phyloP scores from a whole-genome alignment of 2,113 vertebrate genomes.

The Bubo scandiacus region DNA sequence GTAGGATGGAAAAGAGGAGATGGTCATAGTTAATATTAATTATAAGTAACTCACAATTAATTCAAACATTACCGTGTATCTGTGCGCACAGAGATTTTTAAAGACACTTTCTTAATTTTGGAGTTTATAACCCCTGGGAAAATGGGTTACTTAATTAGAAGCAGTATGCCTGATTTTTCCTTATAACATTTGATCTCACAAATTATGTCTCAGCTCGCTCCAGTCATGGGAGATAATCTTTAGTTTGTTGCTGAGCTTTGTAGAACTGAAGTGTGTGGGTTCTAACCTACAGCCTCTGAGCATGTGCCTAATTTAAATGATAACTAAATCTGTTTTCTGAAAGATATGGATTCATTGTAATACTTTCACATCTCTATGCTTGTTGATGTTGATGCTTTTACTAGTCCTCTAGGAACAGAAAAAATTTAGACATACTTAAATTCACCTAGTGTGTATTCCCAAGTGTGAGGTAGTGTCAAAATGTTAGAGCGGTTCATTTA shows the following conservation, averaged over 20 bases:
- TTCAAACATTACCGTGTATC: not conserved
- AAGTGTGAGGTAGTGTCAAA: not conserved
- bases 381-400: not conserved
- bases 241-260: not conserved
- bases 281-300: not conserved
- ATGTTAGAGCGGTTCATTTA: not conserved
- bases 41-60: not conserved
- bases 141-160: not conserved
- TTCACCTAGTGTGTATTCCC: not conserved
- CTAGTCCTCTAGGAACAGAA: not conserved
- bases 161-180: not conserved
- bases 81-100: not conserved
- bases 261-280: not conserved
- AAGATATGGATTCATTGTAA: not conserved
- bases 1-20: not conserved
- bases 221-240: not conserved
- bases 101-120: not conserved
- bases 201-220: not conserved
- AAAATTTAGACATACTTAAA: not conserved
- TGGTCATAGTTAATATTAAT: not conserved
- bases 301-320: not conserved
- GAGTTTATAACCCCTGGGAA: not conserved
- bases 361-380: not conserved
- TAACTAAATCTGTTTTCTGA: not conserved
- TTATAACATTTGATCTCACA: not conserved